Conservation (phyloP, 2,797 vertebrate species). For the Peromyscus nudipes region DNA sequence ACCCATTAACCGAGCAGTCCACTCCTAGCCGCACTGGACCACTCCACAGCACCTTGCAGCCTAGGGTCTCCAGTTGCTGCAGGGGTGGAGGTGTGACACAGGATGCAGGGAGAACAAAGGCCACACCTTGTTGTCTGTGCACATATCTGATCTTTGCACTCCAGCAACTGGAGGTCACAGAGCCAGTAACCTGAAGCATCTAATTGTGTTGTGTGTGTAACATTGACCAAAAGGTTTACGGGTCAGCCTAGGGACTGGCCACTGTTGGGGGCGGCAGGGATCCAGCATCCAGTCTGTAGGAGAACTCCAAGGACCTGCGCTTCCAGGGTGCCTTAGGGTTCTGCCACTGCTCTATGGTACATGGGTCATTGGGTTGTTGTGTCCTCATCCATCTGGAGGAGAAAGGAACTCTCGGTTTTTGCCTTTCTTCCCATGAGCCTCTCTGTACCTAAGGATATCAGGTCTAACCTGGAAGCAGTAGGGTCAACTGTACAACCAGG, state of each 20-base stretch:
- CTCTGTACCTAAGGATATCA: neutral
- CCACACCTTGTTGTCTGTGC: neutral
- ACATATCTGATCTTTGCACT: neutral
- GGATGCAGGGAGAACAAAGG: neutral
- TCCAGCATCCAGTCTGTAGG: too few relatives aligned
- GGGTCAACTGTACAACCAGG: rapidly evolving
- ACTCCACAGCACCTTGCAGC: rapidly evolving
- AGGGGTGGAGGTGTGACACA: neutral
- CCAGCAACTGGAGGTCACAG: neutral
- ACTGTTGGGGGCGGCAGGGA: neutral
- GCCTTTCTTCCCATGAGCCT: neutral
- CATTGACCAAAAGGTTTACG: neutral
- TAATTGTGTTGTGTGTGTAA: rapidly evolving
- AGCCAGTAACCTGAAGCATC: neutral
- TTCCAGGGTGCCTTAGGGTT: neutral
- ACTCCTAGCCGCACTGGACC: slow-evolving; percentile 85
- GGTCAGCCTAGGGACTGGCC: neutral
- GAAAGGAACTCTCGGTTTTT: neutral
- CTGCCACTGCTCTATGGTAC: neutral
- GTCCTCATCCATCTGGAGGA: neutral
- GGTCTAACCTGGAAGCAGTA: neutral
- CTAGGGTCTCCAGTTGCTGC: neutral
- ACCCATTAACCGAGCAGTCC: slow-evolving; percentile 74
- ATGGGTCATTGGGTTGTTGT: neutral
- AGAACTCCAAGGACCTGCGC: neutral